phyloP scores from a whole-genome alignment of 2,797 vertebrate species.

The Knipowitschia caucasica region DNA sequence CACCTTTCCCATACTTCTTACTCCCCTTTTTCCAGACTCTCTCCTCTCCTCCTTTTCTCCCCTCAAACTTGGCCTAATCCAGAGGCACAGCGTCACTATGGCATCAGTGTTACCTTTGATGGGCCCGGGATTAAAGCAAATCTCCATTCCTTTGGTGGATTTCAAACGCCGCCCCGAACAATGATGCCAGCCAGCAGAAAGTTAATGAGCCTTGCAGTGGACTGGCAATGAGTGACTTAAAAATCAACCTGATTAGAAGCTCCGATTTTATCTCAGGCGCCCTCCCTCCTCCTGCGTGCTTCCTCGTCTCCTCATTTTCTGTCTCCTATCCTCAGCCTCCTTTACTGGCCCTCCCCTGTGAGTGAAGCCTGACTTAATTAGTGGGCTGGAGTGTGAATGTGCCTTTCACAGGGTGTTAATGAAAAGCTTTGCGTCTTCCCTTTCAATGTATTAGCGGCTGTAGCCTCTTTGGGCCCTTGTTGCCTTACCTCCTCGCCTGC shows the following conservation, averaged over 20 bases:
- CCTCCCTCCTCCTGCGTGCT: constrained; percentile 36
- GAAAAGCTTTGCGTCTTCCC: constrained; percentile 86
- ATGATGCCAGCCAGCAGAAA: constrained; percentile 86
- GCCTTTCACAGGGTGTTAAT: constrained; percentile 92
- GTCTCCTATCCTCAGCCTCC: constrained; percentile 33
- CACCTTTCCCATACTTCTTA: constrained; percentile 34
- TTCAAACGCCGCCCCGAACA: constrained; percentile 86
- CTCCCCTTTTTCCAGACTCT: constrained; percentile 17
- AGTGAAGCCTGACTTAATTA: constrained; percentile 89
- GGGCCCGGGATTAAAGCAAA: constrained; percentile 88
- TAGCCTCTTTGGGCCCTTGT: constrained; percentile 65
- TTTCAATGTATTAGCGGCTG: constrained; percentile 79
- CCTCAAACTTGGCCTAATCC: constrained; percentile 72
- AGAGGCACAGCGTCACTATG: constrained; percentile 67
- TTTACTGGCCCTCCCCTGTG: constrained; percentile 75
- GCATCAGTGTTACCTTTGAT: constrained; percentile 86
- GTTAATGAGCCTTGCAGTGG: constrained; percentile 87
- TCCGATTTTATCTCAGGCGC: constrained; percentile 54
- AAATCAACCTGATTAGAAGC: constrained; percentile 84
- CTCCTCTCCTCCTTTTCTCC: constrained; percentile 28
- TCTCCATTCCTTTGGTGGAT: constrained; percentile 90
- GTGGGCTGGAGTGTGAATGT: constrained; percentile 85
- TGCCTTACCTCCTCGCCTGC: constrained; percentile 37
- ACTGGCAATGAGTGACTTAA: constrained; percentile 82
- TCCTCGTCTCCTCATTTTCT: constrained; percentile 30